These are phyloP conservation scores for Agonopterix heracliana DNA, from an alignment of 2,888 invertebrate species.

Conservation along the genomic window DNA sequence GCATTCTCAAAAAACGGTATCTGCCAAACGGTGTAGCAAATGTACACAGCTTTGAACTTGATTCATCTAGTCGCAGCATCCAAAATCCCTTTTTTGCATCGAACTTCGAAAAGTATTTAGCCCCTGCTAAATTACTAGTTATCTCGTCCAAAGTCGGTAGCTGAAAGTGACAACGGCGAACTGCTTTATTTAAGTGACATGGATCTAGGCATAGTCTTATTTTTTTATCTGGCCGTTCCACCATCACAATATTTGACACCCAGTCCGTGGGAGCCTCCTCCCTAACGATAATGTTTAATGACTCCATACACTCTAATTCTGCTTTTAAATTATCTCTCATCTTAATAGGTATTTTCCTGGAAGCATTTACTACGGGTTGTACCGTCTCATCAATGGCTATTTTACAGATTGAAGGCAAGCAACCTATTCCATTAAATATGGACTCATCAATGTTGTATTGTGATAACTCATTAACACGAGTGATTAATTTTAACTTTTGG, in stretches of 20 bases:
- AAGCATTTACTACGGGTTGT: slow-evolving; percentile 1
- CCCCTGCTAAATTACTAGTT: slow-evolving; percentile 9
- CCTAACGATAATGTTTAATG: slow-evolving; percentile 1
- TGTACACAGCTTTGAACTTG: slow-evolving; percentile 9
- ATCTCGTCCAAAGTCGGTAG: slow-evolving; percentile 8
- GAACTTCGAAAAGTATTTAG: slow-evolving; percentile 8
- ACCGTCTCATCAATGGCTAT: slow-evolving; percentile 4
- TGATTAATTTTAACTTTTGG: background rate
- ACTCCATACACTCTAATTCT: slow-evolving; percentile 2
- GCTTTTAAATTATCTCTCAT: background rate
- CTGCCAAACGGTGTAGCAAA: slow-evolving; percentile 9
- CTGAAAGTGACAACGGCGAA: slow-evolving; percentile 10
- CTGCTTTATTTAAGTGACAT: slow-evolving; percentile 5
- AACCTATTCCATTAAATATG: slow-evolving; percentile 4
- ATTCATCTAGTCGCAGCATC: slow-evolving; percentile 8
- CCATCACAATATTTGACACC: slow-evolving; percentile 8
- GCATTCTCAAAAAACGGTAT: slow-evolving; percentile 10
- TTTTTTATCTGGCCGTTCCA: slow-evolving; percentile 6
- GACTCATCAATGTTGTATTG: background rate
- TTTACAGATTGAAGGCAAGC: slow-evolving; percentile 2
- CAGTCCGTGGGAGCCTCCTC: slow-evolving; percentile 10
- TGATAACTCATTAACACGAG: background rate
- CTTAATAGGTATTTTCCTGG: slow-evolving; percentile 8
- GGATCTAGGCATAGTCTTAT: slow-evolving; percentile 11
- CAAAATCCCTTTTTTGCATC: slow-evolving; percentile 13